Conservation (phyloP, 2,888 invertebrate genomes). For the Lepidonotus clava region DNA sequence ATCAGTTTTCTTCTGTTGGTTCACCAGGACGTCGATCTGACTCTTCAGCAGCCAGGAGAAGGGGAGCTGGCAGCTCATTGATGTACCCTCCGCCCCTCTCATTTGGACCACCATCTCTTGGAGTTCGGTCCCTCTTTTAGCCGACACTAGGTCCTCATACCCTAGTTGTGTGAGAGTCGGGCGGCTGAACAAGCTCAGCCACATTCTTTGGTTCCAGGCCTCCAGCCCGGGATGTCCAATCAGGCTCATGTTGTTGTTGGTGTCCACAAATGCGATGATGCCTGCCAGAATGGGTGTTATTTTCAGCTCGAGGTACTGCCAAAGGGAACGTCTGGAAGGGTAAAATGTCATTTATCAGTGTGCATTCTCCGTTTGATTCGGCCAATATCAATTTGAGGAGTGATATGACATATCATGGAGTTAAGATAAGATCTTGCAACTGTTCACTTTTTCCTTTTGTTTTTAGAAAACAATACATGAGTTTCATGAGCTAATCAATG, state of each 20-base stretch:
- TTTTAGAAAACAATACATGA: no score
- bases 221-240: slow-evolving; percentile 55
- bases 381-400: no score
- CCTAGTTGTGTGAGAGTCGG: slow-evolving; percentile 64
- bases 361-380: no score
- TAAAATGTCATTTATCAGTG: no score
- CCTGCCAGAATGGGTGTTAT: slow-evolving; percentile 73
- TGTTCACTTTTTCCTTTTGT: background rate
- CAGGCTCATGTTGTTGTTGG: slow-evolving; percentile 73
- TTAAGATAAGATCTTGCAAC: background rate
- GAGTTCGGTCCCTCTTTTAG: slow-evolving; percentile 57
- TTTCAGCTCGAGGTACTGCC: slow-evolving; percentile 70
- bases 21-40: background rate
- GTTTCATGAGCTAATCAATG: no score
- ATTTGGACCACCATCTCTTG: slow-evolving; percentile 23
- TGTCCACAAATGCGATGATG: slow-evolving; percentile 73
- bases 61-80: slow-evolving; percentile 26
- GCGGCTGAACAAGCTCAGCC: slow-evolving; percentile 69
- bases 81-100: slow-evolving; percentile 7
- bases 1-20: background rate
- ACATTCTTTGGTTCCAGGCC: slow-evolving; percentile 68
- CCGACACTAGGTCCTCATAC: slow-evolving; percentile 66
- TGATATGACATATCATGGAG: no score
- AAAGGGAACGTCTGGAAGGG: slow-evolving; percentile 68
- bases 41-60: slow-evolving; percentile 53